Evolutionary conservation across 2,888 invertebrate genomes (phyloP).

Genomic region (Flexamia atlantica): DNA sequence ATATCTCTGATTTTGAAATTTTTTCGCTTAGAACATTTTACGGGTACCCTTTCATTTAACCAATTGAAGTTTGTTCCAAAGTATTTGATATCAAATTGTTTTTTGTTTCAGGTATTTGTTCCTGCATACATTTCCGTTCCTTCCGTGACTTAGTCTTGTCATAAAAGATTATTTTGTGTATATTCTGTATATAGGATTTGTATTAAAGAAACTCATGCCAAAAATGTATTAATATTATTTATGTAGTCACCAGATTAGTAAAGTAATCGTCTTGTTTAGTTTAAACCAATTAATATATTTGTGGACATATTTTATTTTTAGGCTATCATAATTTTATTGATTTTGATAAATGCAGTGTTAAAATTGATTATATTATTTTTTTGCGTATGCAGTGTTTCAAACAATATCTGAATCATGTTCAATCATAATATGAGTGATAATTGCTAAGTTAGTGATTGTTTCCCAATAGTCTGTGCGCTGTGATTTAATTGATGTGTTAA

Average conservation of each 20-base stretch:
- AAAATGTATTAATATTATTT: conserved; percentile 20
- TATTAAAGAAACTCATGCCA: conserved; percentile 27
- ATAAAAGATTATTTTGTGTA: conserved; percentile 1
- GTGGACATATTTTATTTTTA: neutral
- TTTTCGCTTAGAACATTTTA: no score
- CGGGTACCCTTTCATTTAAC: no score
- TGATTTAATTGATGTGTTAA: no score
- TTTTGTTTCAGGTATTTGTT: conserved; percentile 20
- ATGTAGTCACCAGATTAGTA: neutral
- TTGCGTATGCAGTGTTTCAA: neutral
- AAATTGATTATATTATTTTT: neutral
- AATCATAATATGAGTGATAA: neutral
- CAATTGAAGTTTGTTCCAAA: no score
- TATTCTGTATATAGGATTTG: conserved; percentile 30
- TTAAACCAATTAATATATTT: neutral
- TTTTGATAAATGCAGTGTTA: neutral
- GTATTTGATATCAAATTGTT: neutral
- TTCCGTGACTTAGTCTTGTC: neutral
- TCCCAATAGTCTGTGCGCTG: no score
- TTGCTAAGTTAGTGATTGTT: neutral
- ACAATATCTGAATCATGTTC: no score
- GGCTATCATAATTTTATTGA: neutral
- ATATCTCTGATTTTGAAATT: no score
- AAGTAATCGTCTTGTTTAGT: neutral
- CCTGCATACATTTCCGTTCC: conserved; percentile 37